phyloP scores from a whole-genome alignment of 2,888 invertebrate species.

The Xestia ashworthii region DNA sequence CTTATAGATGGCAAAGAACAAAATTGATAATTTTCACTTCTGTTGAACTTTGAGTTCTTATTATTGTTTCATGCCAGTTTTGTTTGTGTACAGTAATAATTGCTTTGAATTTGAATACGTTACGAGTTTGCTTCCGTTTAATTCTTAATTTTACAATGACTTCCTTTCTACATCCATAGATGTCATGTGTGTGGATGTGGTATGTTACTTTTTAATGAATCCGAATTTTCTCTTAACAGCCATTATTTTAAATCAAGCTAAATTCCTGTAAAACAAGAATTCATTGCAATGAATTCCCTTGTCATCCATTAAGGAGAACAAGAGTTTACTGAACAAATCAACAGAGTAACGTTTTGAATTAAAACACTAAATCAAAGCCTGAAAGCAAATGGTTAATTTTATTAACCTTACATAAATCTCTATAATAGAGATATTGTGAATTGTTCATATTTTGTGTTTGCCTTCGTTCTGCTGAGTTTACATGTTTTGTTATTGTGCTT shows the following conservation, averaged over 20 bases:
- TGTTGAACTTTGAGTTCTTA: conserved; percentile 24
- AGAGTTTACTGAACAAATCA: conserved; percentile 60
- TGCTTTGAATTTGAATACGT: neutral
- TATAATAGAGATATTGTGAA: conserved; percentile 61
- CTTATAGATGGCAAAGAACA: conserved; percentile 9
- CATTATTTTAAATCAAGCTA: conserved; percentile 44
- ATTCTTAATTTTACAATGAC: neutral
- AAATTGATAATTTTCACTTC: conserved; percentile 21
- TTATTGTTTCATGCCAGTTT: conserved; percentile 10
- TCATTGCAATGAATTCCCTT: conserved; percentile 53
- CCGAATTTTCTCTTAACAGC: conserved; percentile 17
- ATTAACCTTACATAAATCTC: conserved; percentile 66
- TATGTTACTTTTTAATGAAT: conserved; percentile 1
- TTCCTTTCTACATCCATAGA: neutral
- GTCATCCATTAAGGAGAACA: conserved; percentile 50
- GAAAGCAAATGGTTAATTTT: conserved; percentile 67
- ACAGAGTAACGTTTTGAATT: conserved; percentile 58
- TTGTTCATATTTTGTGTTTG: conserved; percentile 65
- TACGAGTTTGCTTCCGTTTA: neutral
- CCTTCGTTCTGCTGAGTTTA: conserved; percentile 48
- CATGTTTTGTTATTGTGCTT: conserved; percentile 47
- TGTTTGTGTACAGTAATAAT: conserved; percentile 8
- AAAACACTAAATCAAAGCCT: conserved; percentile 65
- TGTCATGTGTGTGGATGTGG: neutral
- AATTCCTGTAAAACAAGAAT: conserved; percentile 53